Evolutionary conservation across 2,797 vertebrate species (phyloP).

Genomic region (Todus mexicanus): DNA sequence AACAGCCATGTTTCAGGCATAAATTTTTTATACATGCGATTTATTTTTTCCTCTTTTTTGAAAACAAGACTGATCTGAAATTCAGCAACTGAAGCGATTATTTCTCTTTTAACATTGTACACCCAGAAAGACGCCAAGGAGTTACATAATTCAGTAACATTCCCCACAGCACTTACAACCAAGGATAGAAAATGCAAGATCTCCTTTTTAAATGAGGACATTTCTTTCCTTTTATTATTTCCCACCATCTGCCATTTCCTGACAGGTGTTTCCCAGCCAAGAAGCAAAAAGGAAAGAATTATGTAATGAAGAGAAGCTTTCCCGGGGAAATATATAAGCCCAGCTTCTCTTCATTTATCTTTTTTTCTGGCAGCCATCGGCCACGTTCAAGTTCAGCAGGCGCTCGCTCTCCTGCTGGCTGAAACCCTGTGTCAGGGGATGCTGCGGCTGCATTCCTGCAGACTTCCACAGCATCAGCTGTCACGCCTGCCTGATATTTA

Average conservation of each 20-base stretch:
- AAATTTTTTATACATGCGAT: background rate
- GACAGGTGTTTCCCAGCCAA: constrained; percentile 42
- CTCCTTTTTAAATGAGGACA: constrained; percentile 43
- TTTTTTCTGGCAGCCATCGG: background rate
- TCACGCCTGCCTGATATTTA: background rate
- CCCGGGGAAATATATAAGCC: background rate
- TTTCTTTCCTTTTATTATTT: constrained; percentile 53
- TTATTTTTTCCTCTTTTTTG: background rate
- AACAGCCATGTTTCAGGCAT: background rate
- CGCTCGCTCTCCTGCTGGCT: background rate
- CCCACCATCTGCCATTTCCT: constrained; percentile 52
- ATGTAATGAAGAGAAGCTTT: constrained; percentile 38
- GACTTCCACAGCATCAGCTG: background rate
- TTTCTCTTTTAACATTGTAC: constrained; percentile 13
- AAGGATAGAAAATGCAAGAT: constrained; percentile 26
- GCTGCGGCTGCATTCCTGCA: background rate
- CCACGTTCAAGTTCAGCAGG: background rate
- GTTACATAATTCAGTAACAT: constrained; percentile 17
- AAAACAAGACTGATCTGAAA: background rate
- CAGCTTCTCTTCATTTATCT: background rate
- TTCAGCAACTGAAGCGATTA: background rate
- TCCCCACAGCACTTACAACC: constrained; percentile 3
- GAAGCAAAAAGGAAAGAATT: constrained; percentile 41
- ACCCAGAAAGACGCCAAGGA: background rate
- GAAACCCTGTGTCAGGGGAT: background rate